A percentile compares a stretch with the other conserved stretches of the same genome.
phyloP scores from a whole-genome alignment of 2,888 invertebrate species.

The Ennomos quercinarius region DNA sequence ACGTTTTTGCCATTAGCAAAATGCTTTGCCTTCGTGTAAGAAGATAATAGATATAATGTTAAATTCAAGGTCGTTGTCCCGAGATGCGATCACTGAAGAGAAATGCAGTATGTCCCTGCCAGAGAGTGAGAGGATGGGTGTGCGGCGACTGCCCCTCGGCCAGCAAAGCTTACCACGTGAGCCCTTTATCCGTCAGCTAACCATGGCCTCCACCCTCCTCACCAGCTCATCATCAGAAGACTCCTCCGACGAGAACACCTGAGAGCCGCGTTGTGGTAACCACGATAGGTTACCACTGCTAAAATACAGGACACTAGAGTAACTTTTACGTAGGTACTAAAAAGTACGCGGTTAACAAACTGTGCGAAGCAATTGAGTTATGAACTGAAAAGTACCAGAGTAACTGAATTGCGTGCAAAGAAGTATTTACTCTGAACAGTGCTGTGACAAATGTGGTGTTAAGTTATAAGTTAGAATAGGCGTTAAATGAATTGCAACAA shows the following conservation, averaged over 20 bases:
- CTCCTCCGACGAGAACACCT: slow-evolving; percentile 81
- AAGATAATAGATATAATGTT: too few relatives aligned
- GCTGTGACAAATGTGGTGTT: slow-evolving; percentile 40
- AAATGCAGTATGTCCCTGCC: slow-evolving; percentile 87
- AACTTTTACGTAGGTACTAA: slow-evolving; percentile 32
- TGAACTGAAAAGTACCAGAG: too few relatives aligned
- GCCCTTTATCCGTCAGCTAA: slow-evolving; percentile 86
- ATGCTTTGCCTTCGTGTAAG: slow-evolving; percentile 16
- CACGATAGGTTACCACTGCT: slow-evolving; percentile 81
- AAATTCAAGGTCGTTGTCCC: slow-evolving; percentile 81
- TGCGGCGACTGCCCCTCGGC: slow-evolving; percentile 81
- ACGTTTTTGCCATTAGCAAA: too few relatives aligned
- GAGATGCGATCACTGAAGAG: slow-evolving; percentile 91
- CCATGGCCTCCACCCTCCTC: slow-evolving; percentile 86
- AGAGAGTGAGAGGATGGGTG: slow-evolving; percentile 83
- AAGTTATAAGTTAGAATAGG: slow-evolving; percentile 16
- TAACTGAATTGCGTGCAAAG: too few relatives aligned
- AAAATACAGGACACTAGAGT: slow-evolving; percentile 76
- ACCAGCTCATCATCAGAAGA: slow-evolving; percentile 87
- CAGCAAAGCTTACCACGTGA: slow-evolving; percentile 86
- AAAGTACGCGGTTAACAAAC: not conserved
- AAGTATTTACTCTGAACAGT: slow-evolving; percentile 18
- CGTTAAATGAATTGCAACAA: slow-evolving; percentile 14
- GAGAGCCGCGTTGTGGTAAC: slow-evolving; percentile 81
- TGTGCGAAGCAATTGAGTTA: too few relatives aligned